Percentiles rank a stretch among this genome's conserved stretches.
These are phyloP conservation scores for Oasisia sp. DNA, from an alignment of 2,888 invertebrate species.

Conservation along the genomic window DNA sequence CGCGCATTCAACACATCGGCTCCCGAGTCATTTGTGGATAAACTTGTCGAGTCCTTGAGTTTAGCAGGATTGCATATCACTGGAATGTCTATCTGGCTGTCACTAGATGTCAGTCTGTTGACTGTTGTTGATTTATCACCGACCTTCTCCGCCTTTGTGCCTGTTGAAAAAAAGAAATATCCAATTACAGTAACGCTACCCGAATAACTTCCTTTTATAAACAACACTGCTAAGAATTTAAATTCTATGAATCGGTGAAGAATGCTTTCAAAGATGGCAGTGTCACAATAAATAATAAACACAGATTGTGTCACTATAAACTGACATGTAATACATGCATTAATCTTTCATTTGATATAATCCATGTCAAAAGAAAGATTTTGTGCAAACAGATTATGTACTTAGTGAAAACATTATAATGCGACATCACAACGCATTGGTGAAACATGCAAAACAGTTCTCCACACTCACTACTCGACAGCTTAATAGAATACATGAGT, in stretches of 20 bases:
- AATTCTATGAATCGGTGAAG: background rate
- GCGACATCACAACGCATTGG: too few relatives aligned
- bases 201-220: background rate
- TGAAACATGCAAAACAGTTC: too few relatives aligned
- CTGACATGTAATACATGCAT: background rate
- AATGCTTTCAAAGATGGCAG: background rate
- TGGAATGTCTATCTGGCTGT: background rate
- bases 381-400: too few relatives aligned
- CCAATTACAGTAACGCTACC: background rate
- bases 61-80: background rate
- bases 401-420: too few relatives aligned
- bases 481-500: too few relatives aligned
- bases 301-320: background rate
- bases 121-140: background rate
- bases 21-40: background rate
- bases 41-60: background rate
- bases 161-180: background rate
- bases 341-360: too few relatives aligned
- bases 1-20: background rate
- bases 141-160: background rate
- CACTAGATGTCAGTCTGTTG: background rate
- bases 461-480: too few relatives aligned
- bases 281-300: background rate
- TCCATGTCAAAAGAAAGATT: too few relatives aligned
- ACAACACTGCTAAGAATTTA: background rate